phyloP scores from a whole-genome alignment of 2,113 vertebrate genomes.

The Bagarius yarrelli region DNA sequence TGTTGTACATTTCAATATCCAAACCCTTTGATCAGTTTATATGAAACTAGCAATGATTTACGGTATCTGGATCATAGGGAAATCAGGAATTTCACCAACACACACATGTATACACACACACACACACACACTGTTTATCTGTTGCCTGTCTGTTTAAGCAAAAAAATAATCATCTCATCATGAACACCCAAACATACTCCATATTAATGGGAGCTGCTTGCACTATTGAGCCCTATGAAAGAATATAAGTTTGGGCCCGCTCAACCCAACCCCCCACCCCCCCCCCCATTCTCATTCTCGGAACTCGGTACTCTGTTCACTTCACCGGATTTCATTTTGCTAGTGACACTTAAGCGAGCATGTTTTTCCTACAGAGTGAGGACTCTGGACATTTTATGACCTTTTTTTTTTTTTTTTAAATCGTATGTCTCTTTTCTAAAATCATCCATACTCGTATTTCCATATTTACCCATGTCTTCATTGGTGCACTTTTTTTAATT shows the following conservation, averaged over 20 bases:
- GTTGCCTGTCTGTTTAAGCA: constrained; percentile 40
- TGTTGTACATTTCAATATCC: constrained; percentile 12
- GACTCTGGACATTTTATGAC: constrained; percentile 5
- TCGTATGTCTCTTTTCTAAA: not conserved
- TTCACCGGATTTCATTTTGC: not conserved
- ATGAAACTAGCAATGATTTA: not conserved
- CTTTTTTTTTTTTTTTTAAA: not conserved
- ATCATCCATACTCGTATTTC: not conserved
- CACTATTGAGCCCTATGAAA: too few relatives aligned
- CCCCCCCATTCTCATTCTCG: not conserved
- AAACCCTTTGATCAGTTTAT: constrained; percentile 33
- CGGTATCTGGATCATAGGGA: constrained; percentile 25
- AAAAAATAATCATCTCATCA: not conserved
- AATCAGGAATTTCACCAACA: too few relatives aligned
- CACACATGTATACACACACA: constrained; percentile 30
- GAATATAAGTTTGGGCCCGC: too few relatives aligned
- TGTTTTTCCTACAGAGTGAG: not conserved
- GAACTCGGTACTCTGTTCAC: not conserved
- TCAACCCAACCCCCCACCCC: too few relatives aligned
- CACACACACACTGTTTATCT: constrained; percentile 6
- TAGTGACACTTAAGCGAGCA: constrained; percentile 17
- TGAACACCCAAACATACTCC: not conserved
- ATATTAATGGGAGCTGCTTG: not conserved
- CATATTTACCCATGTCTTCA: constrained; percentile 15
- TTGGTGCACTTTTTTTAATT: constrained; percentile 41